phyloP scores from a whole-genome alignment of 2,888 invertebrate genomes.

The Criorhina ranunculi region DNA sequence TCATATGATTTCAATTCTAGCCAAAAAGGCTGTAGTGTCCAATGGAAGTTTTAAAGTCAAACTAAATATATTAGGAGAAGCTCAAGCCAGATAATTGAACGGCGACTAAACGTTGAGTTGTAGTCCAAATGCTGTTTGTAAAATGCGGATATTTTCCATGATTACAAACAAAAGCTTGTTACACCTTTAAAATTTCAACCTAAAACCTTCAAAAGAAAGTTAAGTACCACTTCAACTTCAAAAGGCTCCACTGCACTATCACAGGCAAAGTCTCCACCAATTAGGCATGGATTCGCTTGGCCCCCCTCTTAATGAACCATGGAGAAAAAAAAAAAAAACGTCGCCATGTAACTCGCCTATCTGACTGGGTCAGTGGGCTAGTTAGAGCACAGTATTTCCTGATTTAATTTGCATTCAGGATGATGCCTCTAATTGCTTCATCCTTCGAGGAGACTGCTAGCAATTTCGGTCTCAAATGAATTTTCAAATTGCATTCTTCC shows the following conservation, averaged over 20 bases:
- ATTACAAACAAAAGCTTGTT: no score
- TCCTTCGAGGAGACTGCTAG: not conserved
- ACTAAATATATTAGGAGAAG: no score
- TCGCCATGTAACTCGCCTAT: not conserved
- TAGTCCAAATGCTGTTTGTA: no score
- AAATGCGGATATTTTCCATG: no score
- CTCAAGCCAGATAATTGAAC: no score
- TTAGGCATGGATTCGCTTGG: not conserved
- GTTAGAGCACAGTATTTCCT: conserved; percentile 21
- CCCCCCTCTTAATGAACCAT: conserved; percentile 11
- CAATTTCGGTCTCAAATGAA: conserved; percentile 7
- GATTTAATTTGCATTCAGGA: conserved; percentile 41
- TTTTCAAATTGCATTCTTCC: conserved; percentile 41
- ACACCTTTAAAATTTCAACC: no score
- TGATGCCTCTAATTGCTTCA: conserved; percentile 46
- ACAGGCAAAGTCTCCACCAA: not conserved
- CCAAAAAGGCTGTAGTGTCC: no score
- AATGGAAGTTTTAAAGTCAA: no score
- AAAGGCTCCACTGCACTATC: not conserved
- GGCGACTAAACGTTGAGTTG: no score
- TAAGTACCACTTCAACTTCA: not conserved
- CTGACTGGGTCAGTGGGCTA: conserved; percentile 31
- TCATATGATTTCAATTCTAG: no score
- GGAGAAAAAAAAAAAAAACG: not conserved
- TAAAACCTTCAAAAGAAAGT: not conserved